These are phyloP conservation scores for Thunnus thynnus DNA, from an alignment of 2,113 vertebrate genomes.

Conservation along the genomic window DNA sequence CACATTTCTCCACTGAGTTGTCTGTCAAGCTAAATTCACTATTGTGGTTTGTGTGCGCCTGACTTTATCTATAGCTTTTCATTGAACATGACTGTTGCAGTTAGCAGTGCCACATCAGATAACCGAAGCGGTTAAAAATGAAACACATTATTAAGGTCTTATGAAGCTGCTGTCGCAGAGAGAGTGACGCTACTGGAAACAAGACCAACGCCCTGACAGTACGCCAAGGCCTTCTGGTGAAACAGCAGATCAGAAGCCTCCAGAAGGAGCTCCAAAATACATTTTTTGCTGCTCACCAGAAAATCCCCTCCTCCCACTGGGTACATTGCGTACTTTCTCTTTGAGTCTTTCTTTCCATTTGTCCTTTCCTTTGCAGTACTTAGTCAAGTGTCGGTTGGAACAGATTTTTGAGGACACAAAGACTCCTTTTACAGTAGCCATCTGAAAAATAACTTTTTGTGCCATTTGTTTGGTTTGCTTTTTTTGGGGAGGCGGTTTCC, in stretches of 20 bases:
- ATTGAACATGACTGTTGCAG: conserved; percentile 37
- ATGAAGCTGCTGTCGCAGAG: conserved; percentile 48
- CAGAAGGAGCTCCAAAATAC: conserved; percentile 63
- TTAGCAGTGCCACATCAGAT: conserved; percentile 60
- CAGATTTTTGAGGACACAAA: conserved; percentile 74
- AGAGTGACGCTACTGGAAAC: conserved; percentile 68
- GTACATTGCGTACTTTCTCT: conserved; percentile 63
- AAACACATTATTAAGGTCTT: conserved; percentile 68
- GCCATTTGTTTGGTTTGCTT: conserved; percentile 75
- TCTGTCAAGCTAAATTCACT: conserved; percentile 15
- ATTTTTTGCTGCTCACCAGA: conserved; percentile 56
- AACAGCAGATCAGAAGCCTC: conserved; percentile 53
- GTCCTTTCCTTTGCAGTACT: conserved; percentile 61
- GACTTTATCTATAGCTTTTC: conserved; percentile 29
- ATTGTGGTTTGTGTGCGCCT: conserved; percentile 1
- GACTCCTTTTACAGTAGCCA: conserved; percentile 77
- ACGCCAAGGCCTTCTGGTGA: conserved; percentile 67
- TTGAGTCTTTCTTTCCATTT: conserved; percentile 77
- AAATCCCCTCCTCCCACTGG: conserved; percentile 60
- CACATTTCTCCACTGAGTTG: conserved; percentile 3
- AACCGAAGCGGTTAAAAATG: conserved; percentile 73
- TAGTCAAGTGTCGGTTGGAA: conserved; percentile 54
- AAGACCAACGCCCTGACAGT: conserved; percentile 76
- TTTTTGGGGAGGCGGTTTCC: conserved; percentile 60
- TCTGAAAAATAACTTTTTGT: conserved; percentile 73